Evolutionary conservation across 2,797 vertebrate genomes (phyloP), one percentile per base, ranked within the genome.

Genomic region (Trachops cirrhosus): DNA sequence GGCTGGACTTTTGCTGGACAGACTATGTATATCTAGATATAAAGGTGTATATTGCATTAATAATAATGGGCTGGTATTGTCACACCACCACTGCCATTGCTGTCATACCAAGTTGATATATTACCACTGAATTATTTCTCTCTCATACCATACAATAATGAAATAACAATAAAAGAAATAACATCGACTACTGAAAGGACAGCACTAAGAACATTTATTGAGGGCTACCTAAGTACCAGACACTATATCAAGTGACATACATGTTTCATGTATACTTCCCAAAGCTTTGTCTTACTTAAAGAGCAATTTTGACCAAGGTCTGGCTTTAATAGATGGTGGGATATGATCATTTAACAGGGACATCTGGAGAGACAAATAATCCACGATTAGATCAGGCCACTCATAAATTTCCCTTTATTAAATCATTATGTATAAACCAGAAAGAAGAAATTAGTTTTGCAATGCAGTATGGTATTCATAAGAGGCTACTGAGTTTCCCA

Each of bases 361-460:
- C 50, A 75, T 92, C 15, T 89, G 44, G 15, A 78, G n/a, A 91
- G 54, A 93, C 37, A 84, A 87, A 73, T 59, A 91, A 83, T 48
- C 48, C 48, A 94, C 54, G n/a, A 68, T 80, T 78, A 52, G 11
- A 68, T 59, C 21, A 88, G 34, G 32, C 1, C 50, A 52, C 54
- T 93, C 62, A 92, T 85, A 92, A 87, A 77, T 84, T 84, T 92
- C 80, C n/a, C 24, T 62, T 15, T 6, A 85, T 82, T 67, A 91
- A 57, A 82, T 68, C 85, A 68, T 91, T 90, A 84, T 18, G 85
- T 52, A 32, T 82, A 90, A 93, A 50, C 4, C 34, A 39, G 85
- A 89, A 64, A 29, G 5, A 16, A 93, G 32, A 95, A 86, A 68
- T 82, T 74, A 78, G 22, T 82, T 96, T 93, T 85, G 5, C 26